Evolutionary conservation across 2,797 vertebrate genomes (phyloP), one percentile per base, ranked within the genome.

Genomic region (Glyptemys insculpta): DNA sequence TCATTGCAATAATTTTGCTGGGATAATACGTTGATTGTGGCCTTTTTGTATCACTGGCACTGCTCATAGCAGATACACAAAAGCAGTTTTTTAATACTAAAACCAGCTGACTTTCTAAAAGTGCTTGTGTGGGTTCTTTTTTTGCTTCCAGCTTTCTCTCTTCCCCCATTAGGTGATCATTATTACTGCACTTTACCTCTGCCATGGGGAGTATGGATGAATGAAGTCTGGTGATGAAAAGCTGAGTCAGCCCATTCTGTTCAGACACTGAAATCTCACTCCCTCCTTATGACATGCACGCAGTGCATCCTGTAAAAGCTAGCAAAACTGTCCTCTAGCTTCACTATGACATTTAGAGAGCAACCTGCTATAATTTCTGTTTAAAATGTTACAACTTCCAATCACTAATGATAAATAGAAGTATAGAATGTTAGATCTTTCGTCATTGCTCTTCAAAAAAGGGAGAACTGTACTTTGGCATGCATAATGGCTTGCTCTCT

Each of bases 371-470:
- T 95, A 86, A 95, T 89, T 92, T 81, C 59, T 85, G 34, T 34
- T 31, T 65, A 95, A 85, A 94, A 95, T 94, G 92, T 95, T 93
- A 76, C 18, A 74, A 79, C 85, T 95, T 74, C 9, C 2, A 57
- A 14, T 91, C n/a, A 74, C 54, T 88, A 95, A 82, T 16, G 56
- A 54, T 93, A 92, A 92, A 94, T 92, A 89, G 85, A 93, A 96
- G 85, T 34, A 88, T 25, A 2, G 7, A 59, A 53, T 95, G 52
- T 90, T 88, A 52, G 8, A 18, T 6, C 18, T 1, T 1, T 82
- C 50, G 49, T 84, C 82, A 59, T 5, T 74, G 79, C 78, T 54
- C 47, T 79, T 97, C 54, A 90, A 83, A 83, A 88, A 91, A 93
- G 57, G 25, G 57, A 29, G 50, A 21, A 10, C 31, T 1, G 1